Evolutionary conservation across 2,888 invertebrate genomes (phyloP).

Genomic region (Holacanthella duospinosa): DNA sequence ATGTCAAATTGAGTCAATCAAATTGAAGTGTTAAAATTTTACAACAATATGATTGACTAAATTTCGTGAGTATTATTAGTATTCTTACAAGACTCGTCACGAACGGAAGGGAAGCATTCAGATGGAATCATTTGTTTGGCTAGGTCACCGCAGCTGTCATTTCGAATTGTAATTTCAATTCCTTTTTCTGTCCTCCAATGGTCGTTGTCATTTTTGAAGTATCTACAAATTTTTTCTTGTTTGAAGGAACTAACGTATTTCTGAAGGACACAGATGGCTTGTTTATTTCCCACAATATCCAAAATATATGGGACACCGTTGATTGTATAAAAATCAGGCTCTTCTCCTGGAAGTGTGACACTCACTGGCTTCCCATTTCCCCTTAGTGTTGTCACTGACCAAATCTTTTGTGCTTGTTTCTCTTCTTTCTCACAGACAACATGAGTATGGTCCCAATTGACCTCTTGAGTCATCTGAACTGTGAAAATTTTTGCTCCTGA

Average conservation of each 20-base stretch:
- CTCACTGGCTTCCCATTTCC: background rate
- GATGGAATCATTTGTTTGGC: background rate
- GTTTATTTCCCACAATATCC: background rate
- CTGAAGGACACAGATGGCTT: background rate
- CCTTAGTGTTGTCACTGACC: background rate
- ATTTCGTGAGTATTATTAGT: background rate
- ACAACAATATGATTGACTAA: too few species aligned
- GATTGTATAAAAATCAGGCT: constrained; percentile 1
- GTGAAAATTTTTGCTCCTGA: background rate
- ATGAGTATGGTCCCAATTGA: constrained; percentile 1
- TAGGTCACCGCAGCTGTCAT: background rate
- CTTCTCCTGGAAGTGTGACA: background rate
- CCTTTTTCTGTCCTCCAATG: background rate
- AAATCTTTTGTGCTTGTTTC: background rate
- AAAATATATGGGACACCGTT: background rate
- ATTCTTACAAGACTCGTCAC: background rate
- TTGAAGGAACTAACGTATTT: background rate
- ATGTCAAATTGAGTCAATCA: too few species aligned
- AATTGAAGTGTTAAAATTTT: too few species aligned
- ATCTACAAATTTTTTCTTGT: background rate
- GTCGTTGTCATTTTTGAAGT: constrained; percentile 2
- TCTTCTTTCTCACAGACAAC: constrained; percentile 2
- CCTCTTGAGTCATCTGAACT: background rate
- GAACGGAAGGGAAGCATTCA: background rate
- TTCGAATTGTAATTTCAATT: background rate